Evolutionary conservation across 2,888 invertebrate genomes (phyloP).

Genomic region (Allacma fusca): DNA sequence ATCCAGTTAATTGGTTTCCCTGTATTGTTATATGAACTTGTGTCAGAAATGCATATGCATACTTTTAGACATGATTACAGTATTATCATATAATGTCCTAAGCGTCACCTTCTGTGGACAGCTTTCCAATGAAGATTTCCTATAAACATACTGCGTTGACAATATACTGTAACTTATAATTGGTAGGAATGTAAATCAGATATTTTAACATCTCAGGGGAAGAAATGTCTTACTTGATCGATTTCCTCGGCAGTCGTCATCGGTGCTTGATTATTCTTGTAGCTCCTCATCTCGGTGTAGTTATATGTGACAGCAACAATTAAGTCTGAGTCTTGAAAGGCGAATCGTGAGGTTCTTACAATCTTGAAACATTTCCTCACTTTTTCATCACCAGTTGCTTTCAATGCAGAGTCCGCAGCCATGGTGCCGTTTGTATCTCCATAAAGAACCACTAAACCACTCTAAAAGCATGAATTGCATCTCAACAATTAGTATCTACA

Average conservation of each 20-base stretch:
- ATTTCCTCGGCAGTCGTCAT: not conserved
- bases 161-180: no score
- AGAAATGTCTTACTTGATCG: slow-evolving; percentile 16
- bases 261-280: not conserved
- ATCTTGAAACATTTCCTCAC: slow-evolving; percentile 53
- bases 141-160: slow-evolving; percentile 10
- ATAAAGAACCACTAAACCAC: slow-evolving; percentile 52
- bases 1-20: slow-evolving; percentile 29
- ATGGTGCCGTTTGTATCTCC: slow-evolving; percentile 52
- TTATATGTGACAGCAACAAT: slow-evolving; percentile 54
- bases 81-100: no score
- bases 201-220: no score
- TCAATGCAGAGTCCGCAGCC: slow-evolving; percentile 35
- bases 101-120: no score
- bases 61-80: no score
- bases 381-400: slow-evolving; percentile 42
- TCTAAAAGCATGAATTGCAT: slow-evolving; percentile 40
- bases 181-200: no score
- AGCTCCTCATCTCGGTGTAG: slow-evolving; percentile 34
- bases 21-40: slow-evolving; percentile 2
- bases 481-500: no score
- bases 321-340: slow-evolving; percentile 38
- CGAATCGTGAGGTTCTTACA: slow-evolving; percentile 44
- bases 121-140: slow-evolving; percentile 50
- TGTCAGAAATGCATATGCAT: no score